These are phyloP conservation scores for Microdon myrmicae DNA, from an alignment of 2,888 invertebrate genomes.

Conservation along the genomic window DNA sequence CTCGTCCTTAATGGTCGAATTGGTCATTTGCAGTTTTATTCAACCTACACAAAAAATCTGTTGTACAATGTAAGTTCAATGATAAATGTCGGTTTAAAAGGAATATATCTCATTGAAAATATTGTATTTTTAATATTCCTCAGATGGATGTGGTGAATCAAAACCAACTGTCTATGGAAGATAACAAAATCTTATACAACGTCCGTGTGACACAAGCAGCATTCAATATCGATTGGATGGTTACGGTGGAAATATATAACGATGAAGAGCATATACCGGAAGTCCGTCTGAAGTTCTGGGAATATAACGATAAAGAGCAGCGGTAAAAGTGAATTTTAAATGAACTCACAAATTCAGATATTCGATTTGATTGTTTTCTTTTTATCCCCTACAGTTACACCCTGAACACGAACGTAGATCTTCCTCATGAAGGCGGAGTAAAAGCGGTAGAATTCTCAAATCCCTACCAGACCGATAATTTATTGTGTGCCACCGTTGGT, in stretches of 20 bases:
- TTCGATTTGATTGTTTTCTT: neutral
- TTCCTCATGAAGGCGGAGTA: constrained; percentile 75
- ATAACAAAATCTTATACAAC: constrained; percentile 71
- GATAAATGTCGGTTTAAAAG: neutral
- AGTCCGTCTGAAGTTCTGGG: constrained; percentile 81
- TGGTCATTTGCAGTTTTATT: constrained; percentile 81
- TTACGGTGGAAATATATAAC: constrained; percentile 74
- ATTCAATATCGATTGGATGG: constrained; percentile 78
- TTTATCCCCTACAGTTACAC: constrained; percentile 69
- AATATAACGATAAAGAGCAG: constrained; percentile 71
- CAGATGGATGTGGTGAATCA: constrained; percentile 78
- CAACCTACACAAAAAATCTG: constrained; percentile 72
- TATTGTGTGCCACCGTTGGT: constrained; percentile 74
- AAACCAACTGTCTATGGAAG: constrained; percentile 76
- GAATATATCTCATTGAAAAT: neutral
- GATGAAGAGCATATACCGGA: constrained; percentile 72
- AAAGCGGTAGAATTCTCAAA: constrained; percentile 71
- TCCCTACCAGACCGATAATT: constrained; percentile 68
- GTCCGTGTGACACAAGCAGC: constrained; percentile 75
- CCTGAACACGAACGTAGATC: constrained; percentile 78
- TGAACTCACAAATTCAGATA: no score
- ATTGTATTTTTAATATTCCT: constrained; percentile 13
- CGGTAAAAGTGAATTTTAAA: constrained; percentile 65
- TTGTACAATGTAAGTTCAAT: constrained; percentile 75
- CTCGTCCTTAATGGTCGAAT: constrained; percentile 78